phyloP scores from a whole-genome alignment of 2,797 vertebrate genomes.

The Manis pentadactyla region DNA sequence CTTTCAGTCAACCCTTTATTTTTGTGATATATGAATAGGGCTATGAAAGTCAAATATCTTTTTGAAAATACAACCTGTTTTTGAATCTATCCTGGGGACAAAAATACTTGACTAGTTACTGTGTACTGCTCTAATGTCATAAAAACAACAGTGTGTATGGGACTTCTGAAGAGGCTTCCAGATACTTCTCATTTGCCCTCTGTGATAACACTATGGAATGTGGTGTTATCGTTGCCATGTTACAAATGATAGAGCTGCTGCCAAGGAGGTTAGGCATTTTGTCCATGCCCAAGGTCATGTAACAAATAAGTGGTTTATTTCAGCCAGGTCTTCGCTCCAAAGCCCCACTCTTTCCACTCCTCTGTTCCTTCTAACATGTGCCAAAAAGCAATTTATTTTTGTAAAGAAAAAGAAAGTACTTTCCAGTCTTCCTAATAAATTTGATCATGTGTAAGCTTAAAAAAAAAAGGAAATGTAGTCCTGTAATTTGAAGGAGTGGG shows the following conservation, averaged over 20 bases:
- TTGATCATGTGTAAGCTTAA: not conserved
- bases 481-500: not conserved
- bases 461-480: not conserved
- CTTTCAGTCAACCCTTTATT: not conserved
- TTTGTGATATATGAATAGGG: not conserved
- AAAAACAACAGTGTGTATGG: not conserved
- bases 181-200: not conserved
- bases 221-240: not conserved
- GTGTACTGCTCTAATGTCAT: not conserved
- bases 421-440: not conserved
- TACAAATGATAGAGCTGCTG: not conserved
- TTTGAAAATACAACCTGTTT: slow-evolving; percentile 20
- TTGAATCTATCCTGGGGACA: not conserved
- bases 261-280: not conserved
- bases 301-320: not conserved
- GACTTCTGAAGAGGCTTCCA: not conserved
- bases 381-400: not conserved
- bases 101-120: slow-evolving; percentile 24
- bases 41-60: not conserved
- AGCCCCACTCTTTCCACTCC: not conserved
- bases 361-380: not conserved
- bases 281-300: not conserved
- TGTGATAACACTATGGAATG: not conserved
- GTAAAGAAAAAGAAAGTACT: not conserved
- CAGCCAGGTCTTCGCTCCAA: not conserved